Evolutionary conservation across 2,113 vertebrate genomes (phyloP).

Genomic region (Gadus macrocephalus): DNA sequence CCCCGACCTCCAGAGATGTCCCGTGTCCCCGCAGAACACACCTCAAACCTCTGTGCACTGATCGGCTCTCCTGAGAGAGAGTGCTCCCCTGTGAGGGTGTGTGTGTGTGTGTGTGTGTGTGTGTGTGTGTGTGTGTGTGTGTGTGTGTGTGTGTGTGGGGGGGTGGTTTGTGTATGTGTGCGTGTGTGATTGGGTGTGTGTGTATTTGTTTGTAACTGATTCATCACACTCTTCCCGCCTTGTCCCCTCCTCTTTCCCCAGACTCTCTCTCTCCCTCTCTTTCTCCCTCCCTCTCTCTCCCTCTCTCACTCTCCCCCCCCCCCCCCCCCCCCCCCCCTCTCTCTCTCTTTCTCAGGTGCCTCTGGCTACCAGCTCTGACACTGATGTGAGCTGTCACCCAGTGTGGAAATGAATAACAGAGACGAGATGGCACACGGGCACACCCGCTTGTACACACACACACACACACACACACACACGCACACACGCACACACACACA

Average conservation of each 20-base stretch:
- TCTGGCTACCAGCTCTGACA: constrained; percentile 70
- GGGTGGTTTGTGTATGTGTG: constrained; percentile 16
- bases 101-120: background rate
- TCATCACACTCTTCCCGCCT: constrained; percentile 67
- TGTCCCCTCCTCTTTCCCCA: constrained; percentile 18
- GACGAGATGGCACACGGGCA: constrained; percentile 31
- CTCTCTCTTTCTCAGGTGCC: constrained; percentile 76
- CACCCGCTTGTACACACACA: background rate
- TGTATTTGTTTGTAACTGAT: constrained; percentile 59
- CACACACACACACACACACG: background rate
- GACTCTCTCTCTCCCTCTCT: constrained; percentile 22
- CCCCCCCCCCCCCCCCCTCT: constrained; percentile 34
- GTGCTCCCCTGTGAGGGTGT: constrained; percentile 44
- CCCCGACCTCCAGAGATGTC: constrained; percentile 75
- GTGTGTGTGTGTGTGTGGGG: constrained; percentile 1
- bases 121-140: constrained; percentile 8
- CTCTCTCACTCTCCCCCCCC: constrained; percentile 53
- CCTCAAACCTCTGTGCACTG: constrained; percentile 76
- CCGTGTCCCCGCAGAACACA: constrained; percentile 79
- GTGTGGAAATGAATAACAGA: constrained; percentile 40
- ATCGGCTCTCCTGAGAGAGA: constrained; percentile 82
- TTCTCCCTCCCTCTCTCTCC: constrained; percentile 38
- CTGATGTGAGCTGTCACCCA: constrained; percentile 69
- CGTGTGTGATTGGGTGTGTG: constrained; percentile 28
- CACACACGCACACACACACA: constrained; percentile 43